Percentiles rank a stretch among this genome's conserved stretches.
Evolutionary conservation across 2,888 invertebrate species (phyloP).

Genomic region (Chirona hameri): DNA sequence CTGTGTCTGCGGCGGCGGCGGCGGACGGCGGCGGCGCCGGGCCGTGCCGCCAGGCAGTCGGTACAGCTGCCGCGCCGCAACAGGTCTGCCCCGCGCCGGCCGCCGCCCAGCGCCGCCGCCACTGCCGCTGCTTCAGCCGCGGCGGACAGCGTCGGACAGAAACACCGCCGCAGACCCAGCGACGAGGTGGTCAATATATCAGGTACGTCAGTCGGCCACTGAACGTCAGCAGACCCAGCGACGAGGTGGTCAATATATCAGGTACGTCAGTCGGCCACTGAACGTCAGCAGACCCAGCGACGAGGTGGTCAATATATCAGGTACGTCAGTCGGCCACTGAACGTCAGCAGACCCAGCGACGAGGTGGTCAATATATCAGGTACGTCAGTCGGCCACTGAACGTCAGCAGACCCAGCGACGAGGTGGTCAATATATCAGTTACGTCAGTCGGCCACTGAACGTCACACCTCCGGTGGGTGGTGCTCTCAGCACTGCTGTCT

Average conservation of each 20-base stretch:
- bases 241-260: constrained; percentile 26
- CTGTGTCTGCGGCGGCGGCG: constrained; percentile 34
- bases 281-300: constrained; percentile 5
- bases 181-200: constrained; percentile 27
- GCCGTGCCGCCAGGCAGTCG: background rate
- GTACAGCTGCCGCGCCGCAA: background rate
- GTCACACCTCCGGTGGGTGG: too few species aligned
- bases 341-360: constrained; percentile 4
- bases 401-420: constrained; percentile 8
- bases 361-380: constrained; percentile 27
- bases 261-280: background rate
- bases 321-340: background rate
- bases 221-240: background rate
- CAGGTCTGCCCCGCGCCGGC: constrained; percentile 22
- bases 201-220: background rate
- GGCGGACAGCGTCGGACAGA: too few species aligned
- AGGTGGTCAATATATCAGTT: constrained; percentile 26
- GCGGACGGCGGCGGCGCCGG: background rate
- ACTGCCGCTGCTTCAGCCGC: background rate
- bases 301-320: constrained; percentile 26
- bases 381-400: background rate
- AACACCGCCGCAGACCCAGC: background rate
- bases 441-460: background rate
- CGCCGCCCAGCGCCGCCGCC: background rate
- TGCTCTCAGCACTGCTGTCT: too few species aligned